A percentile compares a stretch with the other conserved stretches of the same genome.
phyloP scores from a whole-genome alignment of 2,888 invertebrate genomes.

The Calliphora vomitoria region DNA sequence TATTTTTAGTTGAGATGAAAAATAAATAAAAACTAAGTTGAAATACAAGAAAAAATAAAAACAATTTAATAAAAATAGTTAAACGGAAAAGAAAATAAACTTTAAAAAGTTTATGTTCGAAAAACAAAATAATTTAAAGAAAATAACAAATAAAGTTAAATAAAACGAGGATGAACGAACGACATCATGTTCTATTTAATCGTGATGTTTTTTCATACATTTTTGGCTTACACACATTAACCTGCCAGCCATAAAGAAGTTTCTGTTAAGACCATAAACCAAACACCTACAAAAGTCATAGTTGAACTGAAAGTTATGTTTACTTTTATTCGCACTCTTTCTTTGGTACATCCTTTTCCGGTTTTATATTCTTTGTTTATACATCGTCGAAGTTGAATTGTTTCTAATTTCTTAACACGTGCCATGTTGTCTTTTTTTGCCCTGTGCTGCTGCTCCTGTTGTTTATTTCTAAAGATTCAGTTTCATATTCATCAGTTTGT shows the following conservation, averaged over 20 bases:
- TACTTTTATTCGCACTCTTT: background rate
- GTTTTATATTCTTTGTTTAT: conserved; percentile 40
- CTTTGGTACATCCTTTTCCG: conserved; percentile 56
- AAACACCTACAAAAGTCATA: conserved; percentile 62
- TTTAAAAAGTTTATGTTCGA: conserved; percentile 44
- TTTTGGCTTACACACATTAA: background rate
- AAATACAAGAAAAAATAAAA: conserved; percentile 3
- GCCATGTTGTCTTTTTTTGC: conserved; percentile 10
- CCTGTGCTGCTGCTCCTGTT: background rate
- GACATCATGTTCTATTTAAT: conserved; percentile 44
- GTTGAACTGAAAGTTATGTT: conserved; percentile 52
- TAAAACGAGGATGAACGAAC: conserved; percentile 16
- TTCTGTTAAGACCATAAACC: conserved; percentile 52
- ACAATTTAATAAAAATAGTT: conserved; percentile 54
- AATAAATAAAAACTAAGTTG: conserved; percentile 48
- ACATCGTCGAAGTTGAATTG: conserved; percentile 28
- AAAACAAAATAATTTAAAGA: conserved; percentile 35
- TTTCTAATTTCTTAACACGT: conserved; percentile 63
- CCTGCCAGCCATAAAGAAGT: conserved; percentile 36
- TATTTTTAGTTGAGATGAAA: conserved; percentile 31
- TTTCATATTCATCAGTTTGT: conserved; percentile 15
- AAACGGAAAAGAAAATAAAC: conserved; percentile 26
- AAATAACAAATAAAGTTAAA: conserved; percentile 37
- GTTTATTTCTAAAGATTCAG: conserved; percentile 13
- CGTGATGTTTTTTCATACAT: background rate